Evolutionary conservation across 2,797 vertebrate genomes (phyloP), one percentile per base, ranked within the genome.

Genomic region (Furcifer pardalis): DNA sequence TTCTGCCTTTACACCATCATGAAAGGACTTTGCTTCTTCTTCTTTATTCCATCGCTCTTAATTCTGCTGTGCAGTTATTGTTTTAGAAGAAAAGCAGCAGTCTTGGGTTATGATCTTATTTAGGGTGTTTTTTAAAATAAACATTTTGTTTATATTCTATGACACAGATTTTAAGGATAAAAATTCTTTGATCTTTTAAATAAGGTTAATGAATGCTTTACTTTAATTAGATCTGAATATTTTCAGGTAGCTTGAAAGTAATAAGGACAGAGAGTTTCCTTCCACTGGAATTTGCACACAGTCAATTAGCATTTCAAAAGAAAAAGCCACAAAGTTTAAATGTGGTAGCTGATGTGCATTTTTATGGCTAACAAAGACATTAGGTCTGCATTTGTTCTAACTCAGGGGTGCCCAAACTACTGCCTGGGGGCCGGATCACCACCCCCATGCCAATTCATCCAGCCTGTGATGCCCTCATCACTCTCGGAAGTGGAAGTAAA

Each of bases 271-370:
- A 23, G 42, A 66, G 46, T 32, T 65, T 79, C 63, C 25, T 23
- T 49, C 42, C 44, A 49, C 44, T 65, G 19, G 63, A 79, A 79
- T 79, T 25, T 79, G 44, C 62, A 66, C 32, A 69, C 71, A 87
- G 32, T 27, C 66, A 17, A 91, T 93, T 93, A 94, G 83, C 91
- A 92, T 91, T 94, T 94, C 93, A 94, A 93, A 95, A 1, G 56
- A 74, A 83, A 56, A 78, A 77, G 42, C 69, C 73, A 83, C 77
- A 90, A 87, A 88, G 85, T 88, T 89, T 82, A 86, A 91, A 84
- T 86, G 79, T 68, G 90, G 88, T 27, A 86, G 78, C 91, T 56
- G 83, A 90, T 92, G 32, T 59, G 76, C 89, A 86, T 89, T 93
- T 93, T 44, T 93, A 62, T 86, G 86, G 59, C 85, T 87, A 89